Percentiles rank a stretch among this genome's conserved stretches.
Conservation (phyloP, 2,888 invertebrate genomes). For the Philereme transversata region DNA sequence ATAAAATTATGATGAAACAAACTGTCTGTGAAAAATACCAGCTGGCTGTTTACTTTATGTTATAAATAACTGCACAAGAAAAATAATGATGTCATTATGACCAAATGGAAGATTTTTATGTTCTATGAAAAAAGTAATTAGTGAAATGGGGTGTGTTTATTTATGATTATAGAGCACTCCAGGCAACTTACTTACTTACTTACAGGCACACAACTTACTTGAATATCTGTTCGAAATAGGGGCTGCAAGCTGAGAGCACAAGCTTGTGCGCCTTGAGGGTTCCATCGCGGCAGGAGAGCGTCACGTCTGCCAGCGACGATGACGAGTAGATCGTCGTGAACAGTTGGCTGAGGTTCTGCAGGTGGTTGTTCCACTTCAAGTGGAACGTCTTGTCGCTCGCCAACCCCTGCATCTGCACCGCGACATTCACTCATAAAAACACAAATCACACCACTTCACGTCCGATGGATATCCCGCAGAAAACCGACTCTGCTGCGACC, state of each 20-base stretch:
- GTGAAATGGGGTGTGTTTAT: conserved; percentile 16
- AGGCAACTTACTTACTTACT: too few relatives aligned
- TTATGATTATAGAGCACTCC: conserved; percentile 38
- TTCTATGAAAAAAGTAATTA: conserved; percentile 28
- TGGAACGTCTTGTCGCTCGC: conserved; percentile 87
- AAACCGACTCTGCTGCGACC: conserved; percentile 80
- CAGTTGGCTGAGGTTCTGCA: conserved; percentile 88
- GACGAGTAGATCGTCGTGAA: conserved; percentile 88
- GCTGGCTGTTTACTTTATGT: conserved; percentile 57
- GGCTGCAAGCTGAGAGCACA: conserved; percentile 89
- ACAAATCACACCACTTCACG: conserved; percentile 73
- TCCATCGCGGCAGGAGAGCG: conserved; percentile 88
- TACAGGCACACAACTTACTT: conserved; percentile 68
- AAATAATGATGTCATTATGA: conserved; percentile 74
- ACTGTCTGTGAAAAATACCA: conserved; percentile 49
- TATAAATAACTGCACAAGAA: conserved; percentile 69
- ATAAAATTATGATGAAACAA: conserved; percentile 35
- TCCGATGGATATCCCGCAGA: conserved; percentile 75
- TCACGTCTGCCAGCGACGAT: conserved; percentile 88
- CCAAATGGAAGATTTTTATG: conserved; percentile 57
- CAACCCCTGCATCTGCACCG: conserved; percentile 83
- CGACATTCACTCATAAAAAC: conserved; percentile 71
- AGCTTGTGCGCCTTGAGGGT: conserved; percentile 88
- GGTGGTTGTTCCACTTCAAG: conserved; percentile 89
- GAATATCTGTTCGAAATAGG: conserved; percentile 90